Base-by-base conservation (phyloP, 2,113 vertebrate genomes). In the Corythoichthys haematopterus region DNA sequence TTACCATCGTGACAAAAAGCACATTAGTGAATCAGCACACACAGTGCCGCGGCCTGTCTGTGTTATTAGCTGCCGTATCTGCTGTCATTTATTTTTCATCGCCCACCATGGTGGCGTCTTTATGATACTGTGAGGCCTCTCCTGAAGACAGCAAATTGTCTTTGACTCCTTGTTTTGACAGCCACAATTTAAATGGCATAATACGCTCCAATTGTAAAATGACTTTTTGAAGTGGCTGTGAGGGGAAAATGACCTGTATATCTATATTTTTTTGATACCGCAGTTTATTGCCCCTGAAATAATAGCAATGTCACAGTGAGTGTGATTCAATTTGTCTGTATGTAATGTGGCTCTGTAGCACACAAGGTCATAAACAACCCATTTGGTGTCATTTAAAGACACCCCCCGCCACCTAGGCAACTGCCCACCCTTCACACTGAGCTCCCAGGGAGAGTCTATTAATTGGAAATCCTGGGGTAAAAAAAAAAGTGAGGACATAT, bases 1-100 rank as follows among this genome's bases (percentile, higher is more conserved):
- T 57, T 45, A 58, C 46, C 58, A 78, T 56, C 68, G 64, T 84
- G 80, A 78, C 63, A 68, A 7, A 51, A 50, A 72, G 73, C 69
- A 65, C 52, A 77, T 80, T 76, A 74, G 74, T 58, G 59, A 82
- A 71, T 79, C 75, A 70, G 71, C 77, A 28, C 62, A 56, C 73
- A 71, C 69, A 11, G 51, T 77, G 52, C 63, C 7, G 59, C 64
- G 45, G 69, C n/a, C 69, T 45, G 35, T 68, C 66, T 59, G 47
- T 65, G 45, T 77, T 72, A 77, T 73, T 64, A 46, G 47, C 12
- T 63, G 56, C 52, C 20, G 75, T 69, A 74, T 70, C 65, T 64
- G 46, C 38, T 66, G 74, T 48, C 64, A 53, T 78, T 66, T 64
- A 52, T 48, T 75, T 33, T 57, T 16, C 36, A 16, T 57, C 14